A percentile compares a stretch with the other conserved stretches of the same genome.
These are phyloP conservation scores for Hyles lineata DNA, from an alignment of 2,888 invertebrate species.

Conservation along the genomic window DNA sequence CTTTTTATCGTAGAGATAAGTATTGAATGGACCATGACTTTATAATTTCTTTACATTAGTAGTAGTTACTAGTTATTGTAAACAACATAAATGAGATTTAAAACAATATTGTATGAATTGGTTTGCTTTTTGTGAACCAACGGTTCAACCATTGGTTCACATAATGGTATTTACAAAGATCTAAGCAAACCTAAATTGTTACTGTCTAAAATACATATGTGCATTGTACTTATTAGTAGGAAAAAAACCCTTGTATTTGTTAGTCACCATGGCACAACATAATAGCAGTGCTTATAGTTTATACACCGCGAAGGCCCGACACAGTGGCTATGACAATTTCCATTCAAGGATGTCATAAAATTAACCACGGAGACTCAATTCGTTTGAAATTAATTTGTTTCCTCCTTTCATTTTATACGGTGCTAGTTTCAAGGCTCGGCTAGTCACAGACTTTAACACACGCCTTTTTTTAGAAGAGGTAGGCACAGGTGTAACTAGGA, in stretches of 20 bases:
- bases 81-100: no score
- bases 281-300: conserved; percentile 14
- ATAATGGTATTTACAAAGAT: no score
- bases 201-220: not conserved
- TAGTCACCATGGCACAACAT: conserved; percentile 11
- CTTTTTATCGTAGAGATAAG: not conserved
- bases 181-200: not conserved
- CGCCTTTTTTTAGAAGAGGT: no score
- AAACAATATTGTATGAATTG: no score
- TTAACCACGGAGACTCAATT: conserved; percentile 36
- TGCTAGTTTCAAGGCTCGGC: conserved; percentile 40
- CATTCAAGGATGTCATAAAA: conserved; percentile 41
- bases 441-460: not conserved
- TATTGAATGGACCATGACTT: not conserved
- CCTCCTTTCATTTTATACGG: conserved; percentile 46
- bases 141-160: no score
- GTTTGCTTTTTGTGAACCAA: no score
- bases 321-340: conserved; percentile 32
- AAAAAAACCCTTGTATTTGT: not conserved
- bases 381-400: conserved; percentile 39
- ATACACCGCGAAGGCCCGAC: conserved; percentile 20
- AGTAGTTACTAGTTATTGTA: not conserved
- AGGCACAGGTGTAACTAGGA: no score
- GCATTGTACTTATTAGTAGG: not conserved
- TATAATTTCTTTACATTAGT: not conserved